These are phyloP conservation scores for Hemaris fuciformis DNA, from an alignment of 2,888 invertebrate species.

Conservation along the genomic window DNA sequence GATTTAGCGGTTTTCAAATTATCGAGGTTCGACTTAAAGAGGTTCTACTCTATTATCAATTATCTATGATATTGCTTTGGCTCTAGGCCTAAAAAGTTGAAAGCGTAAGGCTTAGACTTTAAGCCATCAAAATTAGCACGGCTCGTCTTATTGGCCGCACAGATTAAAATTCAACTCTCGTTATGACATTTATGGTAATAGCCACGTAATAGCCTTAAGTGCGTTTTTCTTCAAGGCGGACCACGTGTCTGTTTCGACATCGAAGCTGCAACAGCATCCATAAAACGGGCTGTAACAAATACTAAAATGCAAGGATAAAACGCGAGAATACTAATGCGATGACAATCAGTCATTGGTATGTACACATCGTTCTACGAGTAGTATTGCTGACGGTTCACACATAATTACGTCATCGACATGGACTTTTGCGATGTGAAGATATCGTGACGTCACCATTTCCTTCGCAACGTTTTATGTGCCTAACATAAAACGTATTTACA, in stretches of 20 bases:
- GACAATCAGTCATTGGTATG: slow-evolving; percentile 40
- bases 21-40: no score
- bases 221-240: not conserved
- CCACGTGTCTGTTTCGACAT: slow-evolving; percentile 5
- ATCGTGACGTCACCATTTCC: slow-evolving; percentile 11
- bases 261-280: slow-evolving; percentile 5
- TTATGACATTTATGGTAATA: not conserved
- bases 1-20: no score
- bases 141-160: not conserved
- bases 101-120: not conserved
- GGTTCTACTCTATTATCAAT: no score
- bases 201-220: not conserved
- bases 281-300: slow-evolving; percentile 13
- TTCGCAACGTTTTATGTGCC: not conserved
- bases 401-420: slow-evolving; percentile 39
- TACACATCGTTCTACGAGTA: slow-evolving; percentile 39
- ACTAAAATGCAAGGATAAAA: slow-evolving; percentile 13
- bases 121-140: not conserved
- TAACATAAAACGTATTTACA: slow-evolving; percentile 17
- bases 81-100: not conserved
- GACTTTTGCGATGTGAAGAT: slow-evolving; percentile 17
- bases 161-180: not conserved
- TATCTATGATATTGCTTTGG: not conserved
- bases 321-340: slow-evolving; percentile 37
- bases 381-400: slow-evolving; percentile 36